Evolutionary conservation across 2,113 vertebrate genomes (phyloP).

Genomic region (Tragelaphus buxtoni): DNA sequence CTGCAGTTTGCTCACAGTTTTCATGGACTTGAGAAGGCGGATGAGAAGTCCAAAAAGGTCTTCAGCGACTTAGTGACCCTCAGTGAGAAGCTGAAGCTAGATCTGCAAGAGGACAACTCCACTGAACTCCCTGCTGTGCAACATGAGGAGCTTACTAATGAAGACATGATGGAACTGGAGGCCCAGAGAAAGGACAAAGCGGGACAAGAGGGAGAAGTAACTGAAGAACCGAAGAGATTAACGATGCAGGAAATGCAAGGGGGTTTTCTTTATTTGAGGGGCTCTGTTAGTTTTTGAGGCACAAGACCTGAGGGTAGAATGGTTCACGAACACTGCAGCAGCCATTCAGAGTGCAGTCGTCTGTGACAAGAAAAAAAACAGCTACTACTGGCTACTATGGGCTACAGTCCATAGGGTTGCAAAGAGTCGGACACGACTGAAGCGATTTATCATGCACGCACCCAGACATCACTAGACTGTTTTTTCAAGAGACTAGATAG

Average conservation of each 20-base stretch:
- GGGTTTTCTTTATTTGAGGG: neutral
- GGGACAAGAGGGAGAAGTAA: neutral
- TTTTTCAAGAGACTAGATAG: neutral
- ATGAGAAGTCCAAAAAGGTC: neutral
- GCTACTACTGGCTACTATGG: neutral
- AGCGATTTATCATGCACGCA: neutral
- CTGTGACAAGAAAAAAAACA: neutral
- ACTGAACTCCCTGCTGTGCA: neutral
- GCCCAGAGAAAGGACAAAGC: neutral
- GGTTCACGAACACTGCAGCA: accelerated
- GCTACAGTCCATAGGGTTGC: neutral
- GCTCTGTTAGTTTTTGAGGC: neutral
- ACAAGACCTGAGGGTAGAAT: neutral
- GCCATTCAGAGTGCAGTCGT: neutral
- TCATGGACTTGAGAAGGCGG: neutral
- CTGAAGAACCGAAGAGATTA: neutral
- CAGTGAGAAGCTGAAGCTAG: neutral
- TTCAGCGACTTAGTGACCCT: neutral
- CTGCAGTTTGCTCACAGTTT: neutral
- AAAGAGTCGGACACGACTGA: neutral
- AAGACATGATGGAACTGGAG: neutral
- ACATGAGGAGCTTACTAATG: neutral
- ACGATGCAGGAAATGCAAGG: neutral
- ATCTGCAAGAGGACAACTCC: neutral
- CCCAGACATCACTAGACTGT: neutral